Base-by-base conservation (phyloP, 2,797 vertebrate species). In the Rhodeus uyekii region DNA sequence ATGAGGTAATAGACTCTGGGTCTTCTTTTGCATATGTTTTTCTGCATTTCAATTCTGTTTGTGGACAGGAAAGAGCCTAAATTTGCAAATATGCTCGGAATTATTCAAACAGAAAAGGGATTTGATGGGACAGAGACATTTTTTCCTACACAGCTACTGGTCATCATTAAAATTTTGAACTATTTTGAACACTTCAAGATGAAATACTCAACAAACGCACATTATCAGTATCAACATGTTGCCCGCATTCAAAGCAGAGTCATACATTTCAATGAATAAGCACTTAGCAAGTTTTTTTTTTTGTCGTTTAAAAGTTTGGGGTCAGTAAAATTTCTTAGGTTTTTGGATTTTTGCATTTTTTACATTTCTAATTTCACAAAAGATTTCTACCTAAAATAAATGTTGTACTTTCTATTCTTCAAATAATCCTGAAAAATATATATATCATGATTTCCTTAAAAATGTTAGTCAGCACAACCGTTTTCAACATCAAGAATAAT, bases 31-130 rank as follows among this genome's bases (percentile, higher is more conserved):
- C 29, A 50, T 72, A 29, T 48, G 29, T 36, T 38, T 61, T 72
- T 14, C 55, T 80, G 39, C 68, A 63, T 36, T 72, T 61, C 29
- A 80, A 61, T 27, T 29, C 78, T 27, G 39, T 80, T 80, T 72
- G 42, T 79, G 53, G 18, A 71, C 29, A 36, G 53, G 42, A 48
- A 61, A 36, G 29, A 72, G 29, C 22, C 22, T 36, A 72, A 61
- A 32, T 72, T 48, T 61, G 14, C 67, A 72, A 61, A 80, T 61
- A 29, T 46, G 53, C 32, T 18, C 27, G 22, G 67, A 18, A 48
- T 72, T 61, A 18, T 68, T 61, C 29, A 72, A 50, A 80, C 50
- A 12, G 68, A 22, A 22, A 38, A 72, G 55, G 39, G 55, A 80
- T 80, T 80, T 63, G 68, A 63, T 48, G 44, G 29, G n/a, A 72